Conservation (phyloP, 1,140 invertebrate species). For the Heliconius nattereri region DNA sequence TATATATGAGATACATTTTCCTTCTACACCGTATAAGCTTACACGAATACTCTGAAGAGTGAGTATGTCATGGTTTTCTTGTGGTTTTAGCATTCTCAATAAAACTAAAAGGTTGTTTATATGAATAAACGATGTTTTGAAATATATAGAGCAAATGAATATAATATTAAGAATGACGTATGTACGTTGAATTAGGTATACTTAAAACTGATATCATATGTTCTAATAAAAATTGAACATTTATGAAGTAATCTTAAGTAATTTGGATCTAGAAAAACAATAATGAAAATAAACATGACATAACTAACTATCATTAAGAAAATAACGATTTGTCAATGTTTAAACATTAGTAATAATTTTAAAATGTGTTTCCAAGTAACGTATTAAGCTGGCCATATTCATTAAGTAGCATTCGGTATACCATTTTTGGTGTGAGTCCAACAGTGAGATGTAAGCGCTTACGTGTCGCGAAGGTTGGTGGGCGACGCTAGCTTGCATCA, state of each 20-base stretch:
- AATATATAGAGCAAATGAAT: not conserved
- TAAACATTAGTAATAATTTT: not conserved
- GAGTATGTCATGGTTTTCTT: constrained; percentile 24
- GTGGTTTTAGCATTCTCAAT: constrained; percentile 17
- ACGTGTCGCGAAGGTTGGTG: constrained; percentile 77
- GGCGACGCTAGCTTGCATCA: constrained; percentile 54
- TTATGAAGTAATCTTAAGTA: not conserved
- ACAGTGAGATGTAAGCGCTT: constrained; percentile 73
- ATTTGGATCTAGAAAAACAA: not conserved
- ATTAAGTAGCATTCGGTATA: constrained; percentile 63
- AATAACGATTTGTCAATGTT: not conserved
- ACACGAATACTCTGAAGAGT: constrained; percentile 21
- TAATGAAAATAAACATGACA: not conserved
- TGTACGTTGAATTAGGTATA: not conserved
- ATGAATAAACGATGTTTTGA: not conserved
- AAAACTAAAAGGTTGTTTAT: not conserved
- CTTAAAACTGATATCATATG: not conserved
- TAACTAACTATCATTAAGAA: not conserved
- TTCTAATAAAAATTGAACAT: not conserved
- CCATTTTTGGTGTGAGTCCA: constrained; percentile 76
- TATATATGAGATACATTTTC: not conserved
- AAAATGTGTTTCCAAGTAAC: constrained; percentile 24
- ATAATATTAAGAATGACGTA: not conserved
- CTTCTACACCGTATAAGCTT: constrained; percentile 11
- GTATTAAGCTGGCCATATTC: constrained; percentile 34